Evolutionary conservation across 1,140 invertebrate species (phyloP), one percentile per base, ranked within the genome.

Genomic region (Caenorhabditis briggsae): DNA sequence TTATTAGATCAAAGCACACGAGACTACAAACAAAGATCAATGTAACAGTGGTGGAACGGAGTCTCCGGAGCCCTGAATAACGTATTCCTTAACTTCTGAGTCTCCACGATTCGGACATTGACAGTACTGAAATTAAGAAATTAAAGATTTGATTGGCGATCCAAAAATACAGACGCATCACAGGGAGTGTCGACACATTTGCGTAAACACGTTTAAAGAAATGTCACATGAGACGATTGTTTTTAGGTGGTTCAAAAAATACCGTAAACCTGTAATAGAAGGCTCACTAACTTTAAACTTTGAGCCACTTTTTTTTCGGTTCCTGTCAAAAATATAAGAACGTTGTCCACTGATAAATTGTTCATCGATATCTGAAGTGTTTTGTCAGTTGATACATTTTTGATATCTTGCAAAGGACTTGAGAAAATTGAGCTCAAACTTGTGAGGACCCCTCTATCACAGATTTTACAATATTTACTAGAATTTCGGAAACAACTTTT

Each of bases 41-140:
- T 41, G 70, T 53, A 50, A 53, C 70, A 78, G 12, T 0, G 70
- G 20, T 61, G 59, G 59, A 2, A 14, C 46, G 12, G 70, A 50
- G 20, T 78, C 43, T 50, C 46, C 70, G 41, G 46, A 78, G 33
- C 46, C 70, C 9, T 8, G 18, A 23, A 14, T 23, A 3, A 14
- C 43, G n/a, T 43, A 43, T 23, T 78, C 70, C 7, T 53, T 7
- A 5, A 50, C 70, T 78, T 78, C 41, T 5, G 25, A 46, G 9
- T 78, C 70, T 5, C 70, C 70, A 46, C 70, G 70, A 41, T 48
- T 78, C 9, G 70, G 70, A 50, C 70, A 78, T 23, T 78, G 18
- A 12, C 70, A 78, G 33, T 78, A 78, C 70, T 78, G 46, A 78
- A 78, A 70, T 20, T 23, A 53, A 78, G n/a, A 78, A 78, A 50